Conservation (phyloP, 2,113 vertebrate species). For the Oxygymnocypris stewartii region DNA sequence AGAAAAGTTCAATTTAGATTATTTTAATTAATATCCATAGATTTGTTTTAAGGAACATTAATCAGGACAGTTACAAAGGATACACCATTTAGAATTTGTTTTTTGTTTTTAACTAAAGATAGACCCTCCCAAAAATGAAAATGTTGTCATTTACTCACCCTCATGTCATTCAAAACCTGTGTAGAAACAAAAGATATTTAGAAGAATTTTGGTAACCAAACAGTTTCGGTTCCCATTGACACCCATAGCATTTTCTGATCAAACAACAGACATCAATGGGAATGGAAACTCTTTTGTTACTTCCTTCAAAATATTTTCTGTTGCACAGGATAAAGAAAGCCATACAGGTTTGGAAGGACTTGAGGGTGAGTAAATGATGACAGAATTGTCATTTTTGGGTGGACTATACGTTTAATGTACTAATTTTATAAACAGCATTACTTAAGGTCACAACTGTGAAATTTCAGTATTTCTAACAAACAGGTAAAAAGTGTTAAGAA, state of each 20-base stretch:
- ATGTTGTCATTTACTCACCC: not conserved
- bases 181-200: not conserved
- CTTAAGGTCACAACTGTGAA: not conserved
- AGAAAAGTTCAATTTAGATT: not conserved
- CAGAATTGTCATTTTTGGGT: not conserved
- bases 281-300: not conserved
- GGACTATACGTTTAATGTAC: not conserved
- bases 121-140: not conserved
- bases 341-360: not conserved
- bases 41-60: not conserved
- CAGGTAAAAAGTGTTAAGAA: not conserved
- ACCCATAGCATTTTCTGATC: not conserved
- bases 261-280: not conserved
- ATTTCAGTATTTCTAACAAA: not conserved
- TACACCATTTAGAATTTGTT: not conserved
- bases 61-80: not conserved
- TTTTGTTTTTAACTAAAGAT: not conserved
- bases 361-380: not conserved
- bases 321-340: not conserved
- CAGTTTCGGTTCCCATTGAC: not conserved
- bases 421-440: not conserved
- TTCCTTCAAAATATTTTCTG: not conserved
- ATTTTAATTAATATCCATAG: not conserved
- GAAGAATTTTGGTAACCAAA: not conserved
- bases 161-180: not conserved